These are phyloP conservation scores for Arvicola amphibius DNA, from an alignment of 2,797 vertebrate species.

Conservation along the genomic window DNA sequence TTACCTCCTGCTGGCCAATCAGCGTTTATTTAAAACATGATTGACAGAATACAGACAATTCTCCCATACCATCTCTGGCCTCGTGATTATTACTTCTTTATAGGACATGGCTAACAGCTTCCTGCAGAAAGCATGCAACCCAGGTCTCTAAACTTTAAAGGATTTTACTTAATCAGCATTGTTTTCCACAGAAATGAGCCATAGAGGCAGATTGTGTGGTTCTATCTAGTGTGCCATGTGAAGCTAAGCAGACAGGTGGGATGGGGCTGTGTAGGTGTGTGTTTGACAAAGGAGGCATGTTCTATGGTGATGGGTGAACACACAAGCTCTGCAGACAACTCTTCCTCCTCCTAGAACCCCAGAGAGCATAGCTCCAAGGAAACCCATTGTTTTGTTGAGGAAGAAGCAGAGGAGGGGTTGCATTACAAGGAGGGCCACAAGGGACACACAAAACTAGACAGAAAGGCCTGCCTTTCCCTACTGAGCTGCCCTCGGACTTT, in stretches of 20 bases:
- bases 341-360: no score
- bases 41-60: no score
- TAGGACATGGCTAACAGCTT: conserved; percentile 60
- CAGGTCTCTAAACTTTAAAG: conserved; percentile 79
- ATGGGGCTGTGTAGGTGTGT: not conserved
- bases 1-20: no score
- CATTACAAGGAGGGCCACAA: fast-evolving
- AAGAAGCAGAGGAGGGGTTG: not conserved
- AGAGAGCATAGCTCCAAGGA: not conserved
- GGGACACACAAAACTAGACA: not conserved
- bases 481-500: not conserved
- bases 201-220: conserved; percentile 50
- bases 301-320: not conserved
- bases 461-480: not conserved
- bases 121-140: not conserved
- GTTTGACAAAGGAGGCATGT: not conserved
- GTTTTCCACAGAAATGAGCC: conserved; percentile 67
- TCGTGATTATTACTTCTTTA: conserved; percentile 54
- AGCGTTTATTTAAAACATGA: no score
- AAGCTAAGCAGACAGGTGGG: conserved; percentile 69
- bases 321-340: not conserved
- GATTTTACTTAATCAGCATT: conserved; percentile 80
- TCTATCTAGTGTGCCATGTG: conserved; percentile 65
- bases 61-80: conserved; percentile 42
- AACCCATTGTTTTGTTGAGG: not conserved